Percentiles rank a stretch among this genome's conserved stretches.
These are phyloP conservation scores for Micropoecilia bifurca DNA, from an alignment of 2,797 vertebrate species.

Conservation along the genomic window DNA sequence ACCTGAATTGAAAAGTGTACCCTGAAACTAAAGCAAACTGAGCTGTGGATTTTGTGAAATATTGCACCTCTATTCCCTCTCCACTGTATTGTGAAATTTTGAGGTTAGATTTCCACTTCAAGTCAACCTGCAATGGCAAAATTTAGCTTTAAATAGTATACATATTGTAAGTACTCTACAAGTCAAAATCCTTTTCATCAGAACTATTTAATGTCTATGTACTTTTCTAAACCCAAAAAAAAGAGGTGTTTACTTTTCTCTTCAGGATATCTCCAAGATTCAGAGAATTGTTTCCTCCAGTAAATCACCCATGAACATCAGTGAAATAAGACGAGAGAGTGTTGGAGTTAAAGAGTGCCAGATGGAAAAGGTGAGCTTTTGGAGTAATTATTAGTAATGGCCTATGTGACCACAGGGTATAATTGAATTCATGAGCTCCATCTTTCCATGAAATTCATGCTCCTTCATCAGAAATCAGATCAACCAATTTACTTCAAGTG, in stretches of 20 bases:
- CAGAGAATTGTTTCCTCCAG: slow-evolving; percentile 80
- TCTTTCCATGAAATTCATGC: slow-evolving; percentile 60
- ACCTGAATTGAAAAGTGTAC: background rate
- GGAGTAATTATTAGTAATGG: slow-evolving; percentile 71
- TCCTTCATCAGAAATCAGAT: slow-evolving; percentile 50
- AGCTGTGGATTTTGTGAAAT: background rate
- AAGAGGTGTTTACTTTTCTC: slow-evolving; percentile 37
- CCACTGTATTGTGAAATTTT: background rate
- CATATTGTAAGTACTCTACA: background rate
- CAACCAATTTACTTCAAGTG: slow-evolving; percentile 30
- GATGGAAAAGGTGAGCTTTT: slow-evolving; percentile 82
- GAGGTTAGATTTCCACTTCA: background rate
- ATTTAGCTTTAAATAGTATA: background rate
- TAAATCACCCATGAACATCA: slow-evolving; percentile 74
- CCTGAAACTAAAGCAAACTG: background rate
- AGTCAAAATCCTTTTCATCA: slow-evolving; percentile 2
- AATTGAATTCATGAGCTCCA: slow-evolving; percentile 49
- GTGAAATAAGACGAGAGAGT: slow-evolving; percentile 75
- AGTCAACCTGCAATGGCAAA: background rate
- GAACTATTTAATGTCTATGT: slow-evolving; percentile 13
- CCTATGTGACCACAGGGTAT: slow-evolving; percentile 60
- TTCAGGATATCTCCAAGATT: slow-evolving; percentile 83
- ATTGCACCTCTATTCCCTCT: background rate
- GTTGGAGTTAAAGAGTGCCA: slow-evolving; percentile 76
- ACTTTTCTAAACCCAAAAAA: slow-evolving; percentile 15